Percentiles rank a stretch among this genome's conserved stretches.
phyloP scores from a whole-genome alignment of 92 coral and sea anemone species.

The Heteractis magnifica region DNA sequence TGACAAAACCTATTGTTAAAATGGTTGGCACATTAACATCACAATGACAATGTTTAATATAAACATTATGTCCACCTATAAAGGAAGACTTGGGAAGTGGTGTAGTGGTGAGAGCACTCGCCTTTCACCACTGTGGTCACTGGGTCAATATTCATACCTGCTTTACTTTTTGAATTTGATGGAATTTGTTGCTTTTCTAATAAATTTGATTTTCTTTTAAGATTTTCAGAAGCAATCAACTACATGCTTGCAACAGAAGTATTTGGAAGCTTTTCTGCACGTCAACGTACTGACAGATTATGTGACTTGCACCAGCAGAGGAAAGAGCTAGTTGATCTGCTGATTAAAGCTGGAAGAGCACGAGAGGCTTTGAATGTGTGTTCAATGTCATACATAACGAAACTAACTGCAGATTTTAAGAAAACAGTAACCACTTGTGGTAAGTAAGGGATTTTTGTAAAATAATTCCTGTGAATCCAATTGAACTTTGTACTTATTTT shows the following conservation, averaged over 20 bases:
- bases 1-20: too few species aligned
- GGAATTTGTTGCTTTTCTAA: not conserved
- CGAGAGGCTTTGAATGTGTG: constrained; percentile 50
- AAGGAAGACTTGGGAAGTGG: too few species aligned
- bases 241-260: constrained; percentile 55
- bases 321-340: constrained; percentile 40
- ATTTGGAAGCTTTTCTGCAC: not conserved
- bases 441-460: not conserved
- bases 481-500: not conserved
- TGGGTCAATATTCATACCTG: too few species aligned
- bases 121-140: too few species aligned
- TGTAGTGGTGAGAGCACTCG: too few species aligned
- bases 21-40: too few species aligned
- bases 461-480: not conserved
- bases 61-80: too few species aligned
- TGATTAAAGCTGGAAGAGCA: constrained; percentile 37
- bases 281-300: constrained; percentile 2
- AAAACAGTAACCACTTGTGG: not conserved
- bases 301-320: constrained; percentile 15
- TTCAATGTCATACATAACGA: not conserved
- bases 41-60: too few species aligned
- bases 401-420: constrained; percentile 16
- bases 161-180: not conserved
- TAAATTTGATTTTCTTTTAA: not conserved
- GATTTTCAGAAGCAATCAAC: constrained; percentile 40